phyloP scores from a whole-genome alignment of 2,113 vertebrate genomes.

The Geococcyx californianus region DNA sequence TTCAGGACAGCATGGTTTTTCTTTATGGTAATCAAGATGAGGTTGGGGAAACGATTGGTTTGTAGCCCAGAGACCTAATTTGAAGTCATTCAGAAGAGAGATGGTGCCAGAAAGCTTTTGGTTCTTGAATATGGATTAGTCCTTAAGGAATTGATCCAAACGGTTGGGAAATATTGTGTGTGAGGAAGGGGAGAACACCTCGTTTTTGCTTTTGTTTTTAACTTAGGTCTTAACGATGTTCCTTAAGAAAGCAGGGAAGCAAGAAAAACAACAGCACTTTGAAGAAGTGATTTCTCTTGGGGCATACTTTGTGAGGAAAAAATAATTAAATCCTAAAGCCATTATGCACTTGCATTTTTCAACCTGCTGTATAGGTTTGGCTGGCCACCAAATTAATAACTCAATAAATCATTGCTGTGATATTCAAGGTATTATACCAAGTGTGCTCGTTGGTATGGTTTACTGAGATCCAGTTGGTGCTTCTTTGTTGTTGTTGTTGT shows the following conservation, averaged over 20 bases:
- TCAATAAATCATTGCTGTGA: background rate
- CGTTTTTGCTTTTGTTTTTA: background rate
- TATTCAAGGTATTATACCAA: background rate
- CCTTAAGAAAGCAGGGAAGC: background rate
- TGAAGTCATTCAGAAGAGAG: conserved; percentile 6
- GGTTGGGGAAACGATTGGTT: background rate
- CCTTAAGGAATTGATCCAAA: conserved; percentile 13
- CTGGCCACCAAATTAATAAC: conserved; percentile 35
- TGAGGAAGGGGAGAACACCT: background rate
- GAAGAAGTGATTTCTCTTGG: background rate
- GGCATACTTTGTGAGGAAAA: background rate
- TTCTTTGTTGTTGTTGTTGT: background rate
- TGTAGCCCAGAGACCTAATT: conserved; percentile 47
- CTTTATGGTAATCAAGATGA: conserved; percentile 12
- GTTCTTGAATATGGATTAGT: conserved; percentile 24
- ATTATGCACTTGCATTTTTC: background rate
- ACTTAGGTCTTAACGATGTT: background rate
- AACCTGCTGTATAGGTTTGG: background rate
- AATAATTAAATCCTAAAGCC: background rate
- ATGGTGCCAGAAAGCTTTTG: background rate
- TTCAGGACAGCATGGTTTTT: conserved; percentile 1
- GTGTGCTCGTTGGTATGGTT: background rate
- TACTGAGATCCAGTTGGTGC: background rate
- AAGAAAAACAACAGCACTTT: background rate
- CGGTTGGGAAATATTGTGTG: background rate